Evolutionary conservation across 1,140 invertebrate genomes (phyloP).

Genomic region (Caligus rogercresseyi): DNA sequence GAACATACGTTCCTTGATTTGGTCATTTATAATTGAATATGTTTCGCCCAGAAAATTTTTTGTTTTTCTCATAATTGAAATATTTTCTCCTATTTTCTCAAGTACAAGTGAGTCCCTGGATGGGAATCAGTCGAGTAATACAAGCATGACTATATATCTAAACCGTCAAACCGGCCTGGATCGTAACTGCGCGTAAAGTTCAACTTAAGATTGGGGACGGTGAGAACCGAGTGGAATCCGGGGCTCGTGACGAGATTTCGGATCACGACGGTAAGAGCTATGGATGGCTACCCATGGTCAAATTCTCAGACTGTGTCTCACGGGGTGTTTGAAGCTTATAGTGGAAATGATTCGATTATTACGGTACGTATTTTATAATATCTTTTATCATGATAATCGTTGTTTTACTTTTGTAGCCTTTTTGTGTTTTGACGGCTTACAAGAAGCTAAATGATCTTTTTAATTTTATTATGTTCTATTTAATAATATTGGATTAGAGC

Average conservation of each 20-base stretch:
- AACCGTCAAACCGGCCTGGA: background rate
- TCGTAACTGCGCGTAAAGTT: slow-evolving; percentile 4
- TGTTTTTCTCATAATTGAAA: too few species aligned
- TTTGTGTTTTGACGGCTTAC: too few species aligned
- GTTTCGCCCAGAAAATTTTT: too few species aligned
- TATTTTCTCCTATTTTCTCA: too few species aligned
- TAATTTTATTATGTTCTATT: too few species aligned
- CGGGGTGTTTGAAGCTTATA: slow-evolving; percentile 42
- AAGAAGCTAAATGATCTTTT: too few species aligned
- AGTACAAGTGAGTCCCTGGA: background rate
- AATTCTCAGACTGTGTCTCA: slow-evolving; percentile 39
- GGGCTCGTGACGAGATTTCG: slow-evolving; percentile 53
- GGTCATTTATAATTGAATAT: too few species aligned
- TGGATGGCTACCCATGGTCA: slow-evolving; percentile 48
- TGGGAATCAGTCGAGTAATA: background rate
- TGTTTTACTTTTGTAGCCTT: background rate
- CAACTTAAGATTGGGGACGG: slow-evolving; percentile 41
- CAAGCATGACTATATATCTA: slow-evolving; percentile 4
- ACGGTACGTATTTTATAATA: slow-evolving; percentile 47
- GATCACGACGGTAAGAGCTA: slow-evolving; percentile 52
- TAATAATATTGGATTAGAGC: too few species aligned
- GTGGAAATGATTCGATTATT: slow-evolving; percentile 57
- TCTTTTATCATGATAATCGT: background rate
- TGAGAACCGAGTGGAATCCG: slow-evolving; percentile 50
- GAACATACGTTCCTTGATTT: too few species aligned